phyloP scores from a whole-genome alignment of 2,888 invertebrate species.

The Hypomecis atomaria region DNA sequence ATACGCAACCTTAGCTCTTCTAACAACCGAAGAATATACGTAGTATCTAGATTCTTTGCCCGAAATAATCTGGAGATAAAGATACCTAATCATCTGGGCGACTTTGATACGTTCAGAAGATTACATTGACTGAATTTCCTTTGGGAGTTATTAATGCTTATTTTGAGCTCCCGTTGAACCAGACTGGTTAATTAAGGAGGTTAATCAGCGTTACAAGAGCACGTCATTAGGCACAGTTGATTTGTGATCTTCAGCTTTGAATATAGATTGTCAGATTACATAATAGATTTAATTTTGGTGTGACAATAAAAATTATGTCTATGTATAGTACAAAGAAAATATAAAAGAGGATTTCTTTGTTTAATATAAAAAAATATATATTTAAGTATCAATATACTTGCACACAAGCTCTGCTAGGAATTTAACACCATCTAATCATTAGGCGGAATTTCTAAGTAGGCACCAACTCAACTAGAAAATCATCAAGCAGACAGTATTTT shows the following conservation, averaged over 20 bases:
- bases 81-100: not conserved
- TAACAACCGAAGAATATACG: not conserved
- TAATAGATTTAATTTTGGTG: not conserved
- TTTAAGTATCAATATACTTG: no score
- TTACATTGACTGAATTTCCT: constrained; percentile 14
- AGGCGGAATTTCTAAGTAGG: no score
- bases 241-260: constrained; percentile 4
- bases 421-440: no score
- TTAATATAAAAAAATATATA: no score
- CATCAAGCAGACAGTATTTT: no score
- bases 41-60: not conserved
- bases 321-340: no score
- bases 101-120: not conserved
- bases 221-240: constrained; percentile 10
- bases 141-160: constrained; percentile 11
- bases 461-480: no score
- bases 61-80: not conserved
- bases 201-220: constrained; percentile 8
- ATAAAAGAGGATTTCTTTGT: no score
- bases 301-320: not conserved
- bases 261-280: not conserved
- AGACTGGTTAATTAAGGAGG: not conserved
- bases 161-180: constrained; percentile 7
- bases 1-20: not conserved
- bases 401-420: no score